These are phyloP conservation scores for Fabriciana adippe DNA, from an alignment of 2,888 invertebrate genomes.

Conservation along the genomic window DNA sequence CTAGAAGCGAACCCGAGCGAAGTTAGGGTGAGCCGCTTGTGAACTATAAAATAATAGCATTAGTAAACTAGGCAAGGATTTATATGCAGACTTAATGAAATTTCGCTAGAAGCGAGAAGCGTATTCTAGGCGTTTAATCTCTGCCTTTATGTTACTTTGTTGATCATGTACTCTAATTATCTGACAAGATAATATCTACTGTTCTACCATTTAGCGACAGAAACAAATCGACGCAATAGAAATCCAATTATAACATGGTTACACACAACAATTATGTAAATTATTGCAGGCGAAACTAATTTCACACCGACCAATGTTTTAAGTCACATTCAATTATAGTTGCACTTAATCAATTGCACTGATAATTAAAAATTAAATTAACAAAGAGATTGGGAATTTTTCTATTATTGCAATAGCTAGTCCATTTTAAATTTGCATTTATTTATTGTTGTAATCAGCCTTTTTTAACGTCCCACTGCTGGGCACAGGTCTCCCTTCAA, in stretches of 20 bases:
- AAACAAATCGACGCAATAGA: slow-evolving; percentile 69
- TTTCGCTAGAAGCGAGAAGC: slow-evolving; percentile 2
- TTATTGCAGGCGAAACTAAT: slow-evolving; percentile 59
- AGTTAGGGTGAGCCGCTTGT: background rate
- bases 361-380: slow-evolving; percentile 27
- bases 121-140: slow-evolving; percentile 12
- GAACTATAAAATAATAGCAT: background rate
- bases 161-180: slow-evolving; percentile 16
- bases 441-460: background rate
- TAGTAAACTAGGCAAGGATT: background rate
- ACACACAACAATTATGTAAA: slow-evolving; percentile 63
- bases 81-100: background rate
- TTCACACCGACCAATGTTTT: slow-evolving; percentile 51
- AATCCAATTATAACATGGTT: slow-evolving; percentile 58
- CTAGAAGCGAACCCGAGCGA: too few relatives aligned
- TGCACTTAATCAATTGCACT: slow-evolving; percentile 38
- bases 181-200: slow-evolving; percentile 22
- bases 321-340: slow-evolving; percentile 53
- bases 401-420: too few relatives aligned
- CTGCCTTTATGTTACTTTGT: slow-evolving; percentile 18
- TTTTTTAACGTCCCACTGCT: too few relatives aligned
- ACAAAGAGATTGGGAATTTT: slow-evolving; percentile 6
- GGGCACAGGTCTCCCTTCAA: too few relatives aligned
- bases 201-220: slow-evolving; percentile 32
- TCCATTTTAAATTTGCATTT: background rate